Evolutionary conservation across 2,113 vertebrate genomes (phyloP).

Genomic region (Raja brachyura): DNA sequence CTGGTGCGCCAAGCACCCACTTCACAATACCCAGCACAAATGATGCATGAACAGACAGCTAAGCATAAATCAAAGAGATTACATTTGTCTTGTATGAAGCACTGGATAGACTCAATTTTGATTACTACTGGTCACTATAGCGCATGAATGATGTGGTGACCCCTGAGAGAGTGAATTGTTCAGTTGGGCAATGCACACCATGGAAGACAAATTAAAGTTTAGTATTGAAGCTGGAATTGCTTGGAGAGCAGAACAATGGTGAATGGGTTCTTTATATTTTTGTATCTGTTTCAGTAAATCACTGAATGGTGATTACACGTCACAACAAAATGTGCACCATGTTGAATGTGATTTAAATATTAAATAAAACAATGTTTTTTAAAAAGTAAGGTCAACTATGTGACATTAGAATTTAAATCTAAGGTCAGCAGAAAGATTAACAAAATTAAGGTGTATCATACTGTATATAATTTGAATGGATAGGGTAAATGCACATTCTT

Average conservation of each 20-base stretch:
- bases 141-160: background rate
- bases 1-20: background rate
- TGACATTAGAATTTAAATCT: background rate
- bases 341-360: too few relatives aligned
- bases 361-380: too few relatives aligned
- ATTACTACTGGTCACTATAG: background rate
- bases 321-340: too few relatives aligned
- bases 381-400: background rate
- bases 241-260: too few relatives aligned
- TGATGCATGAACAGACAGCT: background rate
- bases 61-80: background rate
- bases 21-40: background rate
- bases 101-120: background rate
- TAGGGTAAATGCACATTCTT: too few relatives aligned
- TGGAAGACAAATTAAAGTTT: too few relatives aligned
- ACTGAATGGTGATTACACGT: too few relatives aligned
- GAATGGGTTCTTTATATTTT: too few relatives aligned
- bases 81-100: background rate
- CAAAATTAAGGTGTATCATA: background rate
- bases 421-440: background rate
- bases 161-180: background rate
- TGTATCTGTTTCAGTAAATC: too few relatives aligned
- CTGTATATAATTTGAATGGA: background rate
- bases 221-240: too few relatives aligned
- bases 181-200: too few relatives aligned